Conservation (phyloP, 2,888 invertebrate genomes). For the Holacanthella duospinosa region DNA sequence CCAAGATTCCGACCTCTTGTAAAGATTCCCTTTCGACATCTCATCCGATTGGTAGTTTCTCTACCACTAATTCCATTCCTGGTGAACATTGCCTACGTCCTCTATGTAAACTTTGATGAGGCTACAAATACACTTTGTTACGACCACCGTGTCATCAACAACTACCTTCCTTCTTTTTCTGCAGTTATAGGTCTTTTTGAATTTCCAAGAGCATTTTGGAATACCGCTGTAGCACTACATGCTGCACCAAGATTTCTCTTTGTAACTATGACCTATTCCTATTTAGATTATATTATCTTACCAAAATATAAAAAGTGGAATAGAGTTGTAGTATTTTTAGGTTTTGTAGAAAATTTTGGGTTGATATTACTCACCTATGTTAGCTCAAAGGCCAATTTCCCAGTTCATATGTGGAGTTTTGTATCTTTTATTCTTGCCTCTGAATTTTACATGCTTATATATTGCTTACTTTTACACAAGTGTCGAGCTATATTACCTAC, state of each 20-base stretch:
- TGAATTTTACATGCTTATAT: slow-evolving; percentile 72
- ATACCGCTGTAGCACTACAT: slow-evolving; percentile 3
- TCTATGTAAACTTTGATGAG: slow-evolving; percentile 2
- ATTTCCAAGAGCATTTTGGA: not conserved
- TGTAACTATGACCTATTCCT: slow-evolving; percentile 1
- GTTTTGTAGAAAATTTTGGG: slow-evolving; percentile 1
- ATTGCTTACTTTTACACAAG: slow-evolving; percentile 56
- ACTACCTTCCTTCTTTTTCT: slow-evolving; percentile 8
- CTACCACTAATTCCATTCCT: slow-evolving; percentile 4
- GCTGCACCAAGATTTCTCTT: slow-evolving; percentile 10
- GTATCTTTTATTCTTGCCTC: slow-evolving; percentile 74
- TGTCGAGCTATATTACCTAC: slow-evolving; percentile 45
- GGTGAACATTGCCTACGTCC: slow-evolving; percentile 9
- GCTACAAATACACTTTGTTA: slow-evolving; percentile 5
- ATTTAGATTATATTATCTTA: not conserved
- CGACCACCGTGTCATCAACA: not conserved
- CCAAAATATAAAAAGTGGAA: not conserved
- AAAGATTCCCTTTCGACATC: slow-evolving; percentile 2
- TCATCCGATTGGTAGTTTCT: slow-evolving; percentile 1
- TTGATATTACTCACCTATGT: slow-evolving; percentile 5
- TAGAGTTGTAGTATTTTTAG: not conserved
- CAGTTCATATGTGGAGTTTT: slow-evolving; percentile 48
- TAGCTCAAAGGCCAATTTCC: slow-evolving; percentile 1
- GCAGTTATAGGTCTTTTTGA: not conserved
- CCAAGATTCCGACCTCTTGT: not conserved